These are phyloP conservation scores for Drosophila bipectinata DNA, from an alignment of 1,140 invertebrate species.

Conservation along the genomic window DNA sequence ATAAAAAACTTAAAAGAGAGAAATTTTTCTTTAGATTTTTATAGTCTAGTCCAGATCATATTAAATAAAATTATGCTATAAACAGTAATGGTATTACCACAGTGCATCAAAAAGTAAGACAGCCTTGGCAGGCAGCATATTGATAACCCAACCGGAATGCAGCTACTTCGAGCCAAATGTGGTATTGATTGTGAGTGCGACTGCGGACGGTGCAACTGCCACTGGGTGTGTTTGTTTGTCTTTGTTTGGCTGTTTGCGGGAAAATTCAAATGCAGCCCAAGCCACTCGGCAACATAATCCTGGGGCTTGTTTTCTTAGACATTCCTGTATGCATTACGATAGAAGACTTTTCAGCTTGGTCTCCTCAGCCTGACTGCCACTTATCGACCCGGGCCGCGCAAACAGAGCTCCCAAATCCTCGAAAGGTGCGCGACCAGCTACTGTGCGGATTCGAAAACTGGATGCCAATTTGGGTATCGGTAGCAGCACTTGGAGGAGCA, in stretches of 20 bases:
- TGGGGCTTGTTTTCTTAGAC: constrained; percentile 77
- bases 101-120: constrained; percentile 29
- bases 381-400: constrained; percentile 39
- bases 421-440: constrained; percentile 53
- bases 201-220: constrained; percentile 19
- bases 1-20: background rate
- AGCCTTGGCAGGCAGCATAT: constrained; percentile 22
- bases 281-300: constrained; percentile 69
- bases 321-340: constrained; percentile 66
- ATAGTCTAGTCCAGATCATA: no score
- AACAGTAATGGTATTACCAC: constrained; percentile 5
- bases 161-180: constrained; percentile 23
- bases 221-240: constrained; percentile 37
- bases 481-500: constrained; percentile 49
- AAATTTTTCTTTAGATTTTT: no score
- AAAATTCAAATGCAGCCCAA: constrained; percentile 74
- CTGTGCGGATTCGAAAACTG: constrained; percentile 59
- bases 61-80: background rate
- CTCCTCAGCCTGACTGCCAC: constrained; percentile 16
- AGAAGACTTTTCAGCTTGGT: constrained; percentile 40
- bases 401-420: constrained; percentile 31
- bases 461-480: constrained; percentile 55
- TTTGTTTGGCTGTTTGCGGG: constrained; percentile 57
- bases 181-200: constrained; percentile 26
- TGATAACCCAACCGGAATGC: constrained; percentile 71